Conservation (phyloP, 53 echinoderm and acorn worm genomes). For the Antedon mediterranea region DNA sequence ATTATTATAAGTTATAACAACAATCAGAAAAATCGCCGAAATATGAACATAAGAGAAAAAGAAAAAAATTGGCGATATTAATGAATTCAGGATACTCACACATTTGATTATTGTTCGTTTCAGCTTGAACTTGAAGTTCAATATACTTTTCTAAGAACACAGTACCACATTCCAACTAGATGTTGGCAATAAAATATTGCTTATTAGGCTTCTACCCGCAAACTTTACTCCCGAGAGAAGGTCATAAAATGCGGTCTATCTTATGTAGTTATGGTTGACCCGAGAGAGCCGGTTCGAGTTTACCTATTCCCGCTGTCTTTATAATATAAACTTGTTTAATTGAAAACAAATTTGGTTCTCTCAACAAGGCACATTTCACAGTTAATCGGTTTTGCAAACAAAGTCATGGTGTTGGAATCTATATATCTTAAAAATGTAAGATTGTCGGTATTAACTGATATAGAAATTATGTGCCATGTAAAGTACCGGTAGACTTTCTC, state of each 20-base stretch:
- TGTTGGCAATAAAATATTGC: not conserved
- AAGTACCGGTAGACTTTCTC: too few species aligned
- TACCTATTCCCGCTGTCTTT: not conserved
- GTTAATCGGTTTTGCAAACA: not conserved
- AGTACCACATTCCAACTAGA: not conserved
- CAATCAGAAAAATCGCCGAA: too few species aligned
- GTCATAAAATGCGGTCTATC: not conserved
- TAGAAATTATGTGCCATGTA: too few species aligned
- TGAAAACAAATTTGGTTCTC: not conserved
- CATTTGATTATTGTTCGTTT: too few species aligned
- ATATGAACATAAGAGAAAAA: too few species aligned
- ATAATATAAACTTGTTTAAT: too few species aligned
- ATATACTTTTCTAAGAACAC: too few species aligned
- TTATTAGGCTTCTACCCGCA: not conserved
- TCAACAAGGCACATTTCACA: not conserved
- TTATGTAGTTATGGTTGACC: not conserved
- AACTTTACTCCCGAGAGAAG: not conserved
- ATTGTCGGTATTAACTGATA: too few species aligned
- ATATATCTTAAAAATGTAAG: not conserved
- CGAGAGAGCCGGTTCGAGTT: not conserved
- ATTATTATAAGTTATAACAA: too few species aligned
- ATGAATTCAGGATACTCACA: too few species aligned
- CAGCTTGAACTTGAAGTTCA: too few species aligned
- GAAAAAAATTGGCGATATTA: too few species aligned
- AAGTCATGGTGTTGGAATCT: not conserved